Percentiles rank a stretch among this genome's conserved stretches.
Evolutionary conservation across 2,113 vertebrate species (phyloP).

Genomic region (Brachypodius melanocephalos): DNA sequence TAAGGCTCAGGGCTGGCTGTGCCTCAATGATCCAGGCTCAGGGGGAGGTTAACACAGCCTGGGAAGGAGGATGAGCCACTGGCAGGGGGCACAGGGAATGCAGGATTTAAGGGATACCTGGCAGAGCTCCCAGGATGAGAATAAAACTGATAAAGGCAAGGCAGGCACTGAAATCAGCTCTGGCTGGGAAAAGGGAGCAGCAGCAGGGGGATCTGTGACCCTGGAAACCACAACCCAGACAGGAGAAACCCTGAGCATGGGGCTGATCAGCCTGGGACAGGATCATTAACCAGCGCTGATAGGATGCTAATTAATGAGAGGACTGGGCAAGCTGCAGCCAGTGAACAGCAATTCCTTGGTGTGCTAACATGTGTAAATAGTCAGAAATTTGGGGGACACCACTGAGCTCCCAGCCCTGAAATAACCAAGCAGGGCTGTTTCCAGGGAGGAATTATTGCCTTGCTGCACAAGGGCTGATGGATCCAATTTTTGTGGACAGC

Average conservation of each 20-base stretch:
- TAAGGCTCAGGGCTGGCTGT: background rate
- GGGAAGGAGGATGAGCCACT: background rate
- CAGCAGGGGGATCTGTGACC: background rate
- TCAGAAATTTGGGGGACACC: background rate
- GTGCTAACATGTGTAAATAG: background rate
- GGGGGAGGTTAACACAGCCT: background rate
- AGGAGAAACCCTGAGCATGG: accelerated
- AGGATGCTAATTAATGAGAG: background rate
- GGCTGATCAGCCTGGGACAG: background rate
- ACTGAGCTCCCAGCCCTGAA: background rate
- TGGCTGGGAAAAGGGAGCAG: background rate
- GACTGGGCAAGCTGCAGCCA: background rate
- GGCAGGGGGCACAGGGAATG: background rate
- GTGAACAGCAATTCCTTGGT: background rate
- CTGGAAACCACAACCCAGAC: background rate
- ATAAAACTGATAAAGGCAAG: no score
- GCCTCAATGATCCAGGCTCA: background rate
- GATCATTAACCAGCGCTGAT: accelerated
- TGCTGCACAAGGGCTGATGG: background rate
- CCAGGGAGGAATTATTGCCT: background rate
- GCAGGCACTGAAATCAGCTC: background rate
- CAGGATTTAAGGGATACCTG: background rate
- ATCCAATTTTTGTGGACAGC: background rate
- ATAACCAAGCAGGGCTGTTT: no score
- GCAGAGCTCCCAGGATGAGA: background rate